These are phyloP conservation scores for Zaprionus inermis DNA, from an alignment of 1,140 invertebrate species.

Conservation along the genomic window DNA sequence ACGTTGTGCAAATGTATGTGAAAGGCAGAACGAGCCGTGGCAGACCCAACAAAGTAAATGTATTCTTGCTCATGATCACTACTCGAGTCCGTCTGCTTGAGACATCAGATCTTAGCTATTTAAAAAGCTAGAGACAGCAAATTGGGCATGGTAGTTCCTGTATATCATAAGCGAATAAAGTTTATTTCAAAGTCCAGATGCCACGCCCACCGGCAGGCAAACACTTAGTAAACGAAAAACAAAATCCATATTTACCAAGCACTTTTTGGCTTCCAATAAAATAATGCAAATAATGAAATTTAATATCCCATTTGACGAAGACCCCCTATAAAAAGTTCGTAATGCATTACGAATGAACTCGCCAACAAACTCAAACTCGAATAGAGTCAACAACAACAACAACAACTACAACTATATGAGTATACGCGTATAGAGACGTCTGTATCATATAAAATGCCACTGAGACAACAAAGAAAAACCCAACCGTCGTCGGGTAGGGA, in stretches of 20 bases:
- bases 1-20: too few species aligned
- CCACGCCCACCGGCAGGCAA: too few species aligned
- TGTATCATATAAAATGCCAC: constrained; percentile 48
- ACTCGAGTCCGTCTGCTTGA: too few species aligned
- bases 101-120: too few species aligned
- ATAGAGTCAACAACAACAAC: constrained; percentile 7
- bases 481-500: constrained; percentile 9
- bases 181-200: too few species aligned
- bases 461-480: constrained; percentile 71
- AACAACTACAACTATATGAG: background rate
- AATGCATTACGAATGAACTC: constrained; percentile 59
- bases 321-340: constrained; percentile 19
- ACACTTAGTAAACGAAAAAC: background rate
- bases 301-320: constrained; percentile 27
- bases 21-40: too few species aligned
- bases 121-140: too few species aligned
- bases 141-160: too few species aligned
- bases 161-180: too few species aligned
- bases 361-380: constrained; percentile 33
- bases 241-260: background rate
- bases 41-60: too few species aligned
- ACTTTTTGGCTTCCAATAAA: constrained; percentile 17
- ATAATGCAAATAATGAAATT: constrained; percentile 18
- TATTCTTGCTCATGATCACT: too few species aligned
- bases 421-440: background rate